Evolutionary conservation across 64 coral and sea anemone genomes (phyloP), one percentile per base, ranked within the genome.

Genomic region (Montipora efflorescens): DNA sequence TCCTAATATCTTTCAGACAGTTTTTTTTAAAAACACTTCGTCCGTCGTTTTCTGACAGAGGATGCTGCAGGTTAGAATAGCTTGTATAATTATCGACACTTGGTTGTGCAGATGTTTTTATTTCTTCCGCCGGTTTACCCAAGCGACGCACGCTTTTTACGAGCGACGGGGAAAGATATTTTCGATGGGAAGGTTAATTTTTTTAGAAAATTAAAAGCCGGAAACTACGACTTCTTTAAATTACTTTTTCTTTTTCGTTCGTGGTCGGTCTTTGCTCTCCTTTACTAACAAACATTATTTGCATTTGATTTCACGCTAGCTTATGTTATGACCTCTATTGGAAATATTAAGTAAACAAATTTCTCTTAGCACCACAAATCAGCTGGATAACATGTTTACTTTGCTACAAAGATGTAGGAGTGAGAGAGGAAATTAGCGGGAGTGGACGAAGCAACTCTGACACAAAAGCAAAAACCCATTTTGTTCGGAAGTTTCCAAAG

Each of bases 301-400:
- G 82, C 82, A 86, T 86, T 48, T 20, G 8, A 86, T 86, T 86
- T 86, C 82, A 86, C 82, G 82, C 82, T 20, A 86, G 82, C 66
- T 48, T 71, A 71, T 20, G 62, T 82, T 82, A 44, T 14, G 62
- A 18, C 36, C 18, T 5, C 28, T 7, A n/a, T 18, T 66, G 5
- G 5, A 23, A 71, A 71, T 23, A 71, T n/a, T 21, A 21, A 21
- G 3, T 15, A 71, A 71, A 23, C 68, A 71, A 71, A 71, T 23
- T 23, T 71, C 18, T 23, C 68, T 21, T 23, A 22, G 8, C 4
- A 23, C 61, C 61, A 64, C 61, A 64, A 12, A 64, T 12, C 61
- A 12, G 61, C 13, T 16, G 13, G 14, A 64, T 16, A 64, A 64
- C 9, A 64, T 64, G 61, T 64, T 64, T 64, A 64, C 13, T 71